Evolutionary conservation across 2,113 vertebrate species (phyloP), one percentile per base, ranked within the genome.

Genomic region (Vanacampus margaritifer): DNA sequence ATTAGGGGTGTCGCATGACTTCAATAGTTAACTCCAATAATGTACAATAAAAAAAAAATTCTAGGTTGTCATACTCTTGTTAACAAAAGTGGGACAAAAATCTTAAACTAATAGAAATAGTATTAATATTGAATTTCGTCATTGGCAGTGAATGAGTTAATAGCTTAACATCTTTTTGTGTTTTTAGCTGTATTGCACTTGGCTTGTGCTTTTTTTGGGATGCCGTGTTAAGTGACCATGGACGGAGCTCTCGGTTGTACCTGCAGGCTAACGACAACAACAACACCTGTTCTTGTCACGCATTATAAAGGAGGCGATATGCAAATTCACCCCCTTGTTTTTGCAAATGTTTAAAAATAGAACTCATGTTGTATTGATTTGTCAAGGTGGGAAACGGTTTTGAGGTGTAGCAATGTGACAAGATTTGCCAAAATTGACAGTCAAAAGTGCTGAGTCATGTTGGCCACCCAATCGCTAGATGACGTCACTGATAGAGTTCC

Each of bases 341-440:
- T 51, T 62, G 7, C 1, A 21, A 2, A 6, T 32, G 28, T 32
- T 43, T 1, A 35, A 28, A 59, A 65, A 46, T 41, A 64, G 5
- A 12, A 62, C 37, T 74, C 21, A 37, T 69, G 76, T 41, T 51
- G 35, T 54, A 35, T 67, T 73, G 72, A 60, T 72, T 48, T 39
- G 71, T 72, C 69, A 58, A 7, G 58, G 21, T 62, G 65, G 72
- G 74, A 57, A 39, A 45, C 14, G 6, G 6, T 73, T 17, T 36
- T 9, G 12, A 74, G 17, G 14, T 32, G 36, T 32, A 41, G 26
- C n/a, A 21, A 48, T 48, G 8, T 48, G 43, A 45, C 46, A 46
- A 46, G 3, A 46, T 46, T 46, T 19, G 39, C 39, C 39, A 13
- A 3, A 3, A 10, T 14, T 32, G 28, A 32, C 28, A n/a, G 28